A percentile compares a stretch with the other conserved stretches of the same genome.
Conservation (phyloP, 2,797 vertebrate species). For the Smutsia gigantea region DNA sequence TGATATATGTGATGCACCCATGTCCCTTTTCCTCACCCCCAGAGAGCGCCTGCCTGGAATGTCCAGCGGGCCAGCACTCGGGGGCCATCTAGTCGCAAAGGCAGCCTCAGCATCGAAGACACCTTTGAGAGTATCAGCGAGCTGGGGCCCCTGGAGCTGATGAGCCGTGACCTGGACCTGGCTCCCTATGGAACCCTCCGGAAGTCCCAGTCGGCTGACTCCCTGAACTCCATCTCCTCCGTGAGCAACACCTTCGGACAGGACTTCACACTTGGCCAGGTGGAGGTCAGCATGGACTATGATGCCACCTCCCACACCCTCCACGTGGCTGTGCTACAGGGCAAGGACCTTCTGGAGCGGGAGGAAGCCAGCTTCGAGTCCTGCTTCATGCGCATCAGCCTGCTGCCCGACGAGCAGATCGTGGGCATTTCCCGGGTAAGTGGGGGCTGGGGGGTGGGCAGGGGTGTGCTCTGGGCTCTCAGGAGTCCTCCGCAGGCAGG, state of each 20-base stretch:
- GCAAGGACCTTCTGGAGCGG: slow-evolving; percentile 97
- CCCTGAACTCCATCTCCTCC: slow-evolving; percentile 96
- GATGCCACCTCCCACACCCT: slow-evolving; percentile 86
- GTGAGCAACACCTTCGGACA: slow-evolving; percentile 97
- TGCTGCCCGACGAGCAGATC: slow-evolving; percentile 94
- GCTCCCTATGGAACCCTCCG: slow-evolving; percentile 89
- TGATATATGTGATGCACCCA: background rate
- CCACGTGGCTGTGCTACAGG: slow-evolving; percentile 94
- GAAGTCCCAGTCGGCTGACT: slow-evolving; percentile 95
- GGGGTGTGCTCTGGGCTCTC: background rate
- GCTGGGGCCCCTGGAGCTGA: slow-evolving; percentile 95
- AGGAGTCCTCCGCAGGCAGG: background rate
- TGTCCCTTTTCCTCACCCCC: background rate
- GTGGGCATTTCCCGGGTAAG: slow-evolving; percentile 95
- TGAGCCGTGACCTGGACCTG: slow-evolving; percentile 92
- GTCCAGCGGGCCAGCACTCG: slow-evolving; percentile 75
- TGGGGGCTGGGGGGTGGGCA: background rate
- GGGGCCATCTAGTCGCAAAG: slow-evolving; percentile 87
- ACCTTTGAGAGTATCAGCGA: slow-evolving; percentile 92
- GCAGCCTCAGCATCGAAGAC: slow-evolving; percentile 92
- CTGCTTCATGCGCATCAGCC: slow-evolving; percentile 95
- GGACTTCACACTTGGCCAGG: slow-evolving; percentile 95
- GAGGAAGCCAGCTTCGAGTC: slow-evolving; percentile 95
- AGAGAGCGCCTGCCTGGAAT: slow-evolving; percentile 90
- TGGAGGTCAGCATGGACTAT: slow-evolving; percentile 95